phyloP scores from a whole-genome alignment of 2,797 vertebrate species.

The Dallia pectoralis region DNA sequence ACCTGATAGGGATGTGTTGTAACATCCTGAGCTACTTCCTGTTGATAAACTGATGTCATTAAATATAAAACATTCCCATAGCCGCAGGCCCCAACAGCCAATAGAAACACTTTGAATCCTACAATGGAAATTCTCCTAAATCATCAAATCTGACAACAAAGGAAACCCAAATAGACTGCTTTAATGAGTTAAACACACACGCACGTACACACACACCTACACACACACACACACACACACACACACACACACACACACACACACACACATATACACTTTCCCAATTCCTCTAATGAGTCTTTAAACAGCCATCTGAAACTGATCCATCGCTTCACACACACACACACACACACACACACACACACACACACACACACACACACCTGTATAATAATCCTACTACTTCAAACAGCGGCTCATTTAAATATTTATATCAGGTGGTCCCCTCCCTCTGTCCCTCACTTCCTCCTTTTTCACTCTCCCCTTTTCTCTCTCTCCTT shows the following conservation, averaged over 20 bases:
- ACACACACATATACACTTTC: conserved; percentile 27
- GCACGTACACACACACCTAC: conserved; percentile 24
- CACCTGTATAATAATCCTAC: conserved; percentile 68
- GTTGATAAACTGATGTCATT: conserved; percentile 83
- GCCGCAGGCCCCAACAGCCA: conserved; percentile 67
- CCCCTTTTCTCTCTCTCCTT: background rate
- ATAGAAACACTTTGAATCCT: conserved; percentile 75
- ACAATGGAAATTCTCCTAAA: conserved; percentile 77
- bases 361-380: conserved; percentile 2
- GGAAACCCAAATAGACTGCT: conserved; percentile 75
- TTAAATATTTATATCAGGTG: conserved; percentile 70
- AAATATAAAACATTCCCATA: conserved; percentile 77
- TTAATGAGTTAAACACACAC: conserved; percentile 67
- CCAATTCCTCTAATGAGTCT: too few relatives aligned
- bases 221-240: conserved; percentile 31
- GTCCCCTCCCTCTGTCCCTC: background rate
- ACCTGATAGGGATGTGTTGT: conserved; percentile 77
- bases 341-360: conserved; percentile 6
- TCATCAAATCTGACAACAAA: conserved; percentile 85
- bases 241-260: conserved; percentile 35
- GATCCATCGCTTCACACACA: too few relatives aligned
- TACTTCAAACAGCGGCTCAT: conserved; percentile 70
- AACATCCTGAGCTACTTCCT: conserved; percentile 79
- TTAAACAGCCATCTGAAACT: too few relatives aligned
- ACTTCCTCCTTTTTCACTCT: background rate